These are phyloP conservation scores for Cepaea nemoralis DNA, from an alignment of 1,140 invertebrate genomes.

Conservation along the genomic window DNA sequence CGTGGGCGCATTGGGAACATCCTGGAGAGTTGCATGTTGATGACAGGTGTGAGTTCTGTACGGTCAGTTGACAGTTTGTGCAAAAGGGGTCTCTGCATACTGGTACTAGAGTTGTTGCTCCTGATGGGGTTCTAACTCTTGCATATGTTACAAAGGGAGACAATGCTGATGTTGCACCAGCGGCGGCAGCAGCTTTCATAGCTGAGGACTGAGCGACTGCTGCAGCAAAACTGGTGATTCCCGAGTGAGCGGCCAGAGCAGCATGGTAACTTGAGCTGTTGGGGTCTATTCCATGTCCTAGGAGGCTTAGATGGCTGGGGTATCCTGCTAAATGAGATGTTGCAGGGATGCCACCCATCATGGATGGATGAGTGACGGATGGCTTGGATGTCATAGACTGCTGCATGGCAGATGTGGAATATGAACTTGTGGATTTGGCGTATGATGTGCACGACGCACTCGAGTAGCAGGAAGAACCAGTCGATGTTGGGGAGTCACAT, in stretches of 20 bases:
- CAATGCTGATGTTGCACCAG: constrained; percentile 51
- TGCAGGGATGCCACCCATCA: constrained; percentile 48
- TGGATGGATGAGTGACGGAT: constrained; percentile 49
- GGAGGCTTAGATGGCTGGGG: constrained; percentile 57
- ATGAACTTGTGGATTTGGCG: constrained; percentile 28
- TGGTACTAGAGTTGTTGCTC: constrained; percentile 89
- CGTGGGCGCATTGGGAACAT: constrained; percentile 95
- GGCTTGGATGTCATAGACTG: constrained; percentile 60
- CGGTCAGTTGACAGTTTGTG: constrained; percentile 90
- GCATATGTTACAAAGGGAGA: constrained; percentile 82
- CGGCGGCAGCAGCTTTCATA: constrained; percentile 46
- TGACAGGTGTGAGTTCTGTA: constrained; percentile 80
- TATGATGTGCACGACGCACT: constrained; percentile 24
- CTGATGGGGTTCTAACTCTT: constrained; percentile 89
- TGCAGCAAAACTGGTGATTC: constrained; percentile 76
- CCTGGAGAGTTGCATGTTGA: constrained; percentile 88
- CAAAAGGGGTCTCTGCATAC: constrained; percentile 97
- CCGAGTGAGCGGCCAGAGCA: constrained; percentile 69
- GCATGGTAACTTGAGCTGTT: constrained; percentile 73
- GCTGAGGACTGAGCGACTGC: constrained; percentile 56
- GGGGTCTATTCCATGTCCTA: constrained; percentile 57
- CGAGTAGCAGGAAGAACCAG: constrained; percentile 9
- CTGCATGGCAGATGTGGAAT: constrained; percentile 43
- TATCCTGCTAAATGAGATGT: constrained; percentile 71
- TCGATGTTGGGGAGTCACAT: constrained; percentile 48